Evolutionary conservation across 2,888 invertebrate genomes (phyloP), one percentile per base, ranked within the genome.

Genomic region (Tuta absoluta): DNA sequence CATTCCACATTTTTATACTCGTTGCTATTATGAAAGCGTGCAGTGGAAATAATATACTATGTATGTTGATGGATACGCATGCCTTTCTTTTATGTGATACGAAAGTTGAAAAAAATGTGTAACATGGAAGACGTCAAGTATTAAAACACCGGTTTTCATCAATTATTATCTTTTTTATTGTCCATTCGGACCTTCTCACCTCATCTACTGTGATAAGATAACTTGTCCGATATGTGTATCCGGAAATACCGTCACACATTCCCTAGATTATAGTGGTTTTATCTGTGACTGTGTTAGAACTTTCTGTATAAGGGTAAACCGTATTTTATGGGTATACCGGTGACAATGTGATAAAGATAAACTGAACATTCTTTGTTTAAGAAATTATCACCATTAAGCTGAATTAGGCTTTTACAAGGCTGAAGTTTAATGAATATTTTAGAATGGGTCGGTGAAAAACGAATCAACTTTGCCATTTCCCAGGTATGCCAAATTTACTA

Each of bases 111-210:
- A 45, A 60, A 45, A 60, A 45, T 60, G 60, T 60, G 60, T 60
- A 60, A 60, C 45, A 45, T 60, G 24, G 60, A 38, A 23, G 41
- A 60, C 14, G 23, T n/a, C 23, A 10, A 23, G 45, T 60, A 60
- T 12, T 24, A 38, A 58, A 11, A 24, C 38, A 60, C 45, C 60
- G 45, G 23, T 60, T 60, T 48, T 12, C n/a, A 45, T 45, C 45
- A 21, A 56, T 48, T 23, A 60, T 45, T 60, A 45, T 24, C 45
- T 45, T 24, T 45, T 60, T 45, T 60, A 45, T 60, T 24, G 45
- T 60, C 21, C 23, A 58, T 58, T 58, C 14, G 21, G 12, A 23
- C 37, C 38, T 58, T 58, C 38, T 58, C 58, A 38, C 38, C 58
- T 58, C 37, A 17, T 56, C 33, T 33, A 17, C 56, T 33, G 33